Evolutionary conservation across 2,113 vertebrate species (phyloP).

Genomic region (Melanostigma gelatinosum): DNA sequence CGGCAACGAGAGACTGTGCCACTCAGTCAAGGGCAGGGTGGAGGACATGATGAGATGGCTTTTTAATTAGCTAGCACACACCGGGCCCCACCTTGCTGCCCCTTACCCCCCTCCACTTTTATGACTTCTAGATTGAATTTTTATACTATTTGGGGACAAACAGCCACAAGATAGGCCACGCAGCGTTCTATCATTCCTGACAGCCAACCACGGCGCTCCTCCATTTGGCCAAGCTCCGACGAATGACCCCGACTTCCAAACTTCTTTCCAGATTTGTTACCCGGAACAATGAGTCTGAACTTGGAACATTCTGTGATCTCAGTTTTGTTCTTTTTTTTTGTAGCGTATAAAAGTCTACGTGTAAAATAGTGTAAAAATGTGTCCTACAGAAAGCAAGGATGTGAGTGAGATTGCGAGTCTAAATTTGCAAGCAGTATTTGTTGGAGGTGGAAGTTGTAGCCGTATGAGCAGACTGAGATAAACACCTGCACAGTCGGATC

Average conservation of each 20-base stretch:
- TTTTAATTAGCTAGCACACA: constrained; percentile 82
- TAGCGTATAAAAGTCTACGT: too few species aligned
- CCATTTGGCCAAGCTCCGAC: constrained; percentile 45
- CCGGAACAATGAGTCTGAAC: constrained; percentile 5
- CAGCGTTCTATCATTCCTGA: constrained; percentile 76
- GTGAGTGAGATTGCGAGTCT: background rate
- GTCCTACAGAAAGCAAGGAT: background rate
- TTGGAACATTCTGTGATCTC: constrained; percentile 40
- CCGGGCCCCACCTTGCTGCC: constrained; percentile 67
- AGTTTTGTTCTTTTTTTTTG: constrained; percentile 10
- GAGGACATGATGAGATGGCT: constrained; percentile 92
- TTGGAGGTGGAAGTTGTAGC: background rate
- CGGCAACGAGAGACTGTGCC: constrained; percentile 82
- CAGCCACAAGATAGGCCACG: constrained; percentile 70
- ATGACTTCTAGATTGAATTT: constrained; percentile 80
- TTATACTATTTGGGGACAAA: constrained; percentile 81
- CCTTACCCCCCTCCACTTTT: constrained; percentile 72
- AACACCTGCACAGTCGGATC: background rate
- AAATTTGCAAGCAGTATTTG: background rate
- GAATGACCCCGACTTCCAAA: constrained; percentile 51
- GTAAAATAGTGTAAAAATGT: background rate
- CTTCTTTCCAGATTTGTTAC: constrained; percentile 44
- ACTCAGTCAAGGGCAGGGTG: constrained; percentile 89
- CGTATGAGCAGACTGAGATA: background rate
- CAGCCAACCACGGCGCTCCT: constrained; percentile 65